These are phyloP conservation scores for Ectemnius continuus DNA, from an alignment of 2,888 invertebrate genomes.

Conservation along the genomic window DNA sequence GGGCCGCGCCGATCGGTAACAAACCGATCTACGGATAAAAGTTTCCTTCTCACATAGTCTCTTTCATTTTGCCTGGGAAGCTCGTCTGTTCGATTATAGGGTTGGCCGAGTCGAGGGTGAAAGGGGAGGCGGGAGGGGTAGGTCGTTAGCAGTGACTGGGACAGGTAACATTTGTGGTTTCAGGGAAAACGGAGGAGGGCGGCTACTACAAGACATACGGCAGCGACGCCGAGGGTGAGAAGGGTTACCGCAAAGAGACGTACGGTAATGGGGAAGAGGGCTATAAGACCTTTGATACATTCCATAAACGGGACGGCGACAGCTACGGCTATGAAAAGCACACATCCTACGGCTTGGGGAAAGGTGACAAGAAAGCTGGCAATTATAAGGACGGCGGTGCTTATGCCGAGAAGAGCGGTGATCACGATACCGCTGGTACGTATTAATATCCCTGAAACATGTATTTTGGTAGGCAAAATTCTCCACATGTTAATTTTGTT, in stretches of 20 bases:
- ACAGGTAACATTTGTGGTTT: conserved; percentile 57
- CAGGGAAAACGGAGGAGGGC: conserved; percentile 78
- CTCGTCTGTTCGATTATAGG: neutral
- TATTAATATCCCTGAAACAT: too few relatives aligned
- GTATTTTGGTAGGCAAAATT: too few relatives aligned
- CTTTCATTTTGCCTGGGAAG: neutral
- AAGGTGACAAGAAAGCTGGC: conserved; percentile 57
- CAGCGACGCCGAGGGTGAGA: conserved; percentile 81
- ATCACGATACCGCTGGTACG: conserved; percentile 77
- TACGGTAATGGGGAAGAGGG: conserved; percentile 85
- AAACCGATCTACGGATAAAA: neutral
- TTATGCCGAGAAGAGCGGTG: conserved; percentile 74
- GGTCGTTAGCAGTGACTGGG: conserved; percentile 44
- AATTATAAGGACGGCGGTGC: conserved; percentile 65
- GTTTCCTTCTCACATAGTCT: neutral
- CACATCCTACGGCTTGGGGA: conserved; percentile 82
- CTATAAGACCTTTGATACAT: conserved; percentile 86
- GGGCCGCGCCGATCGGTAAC: neutral
- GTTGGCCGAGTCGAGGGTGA: neutral
- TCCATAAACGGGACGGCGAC: conserved; percentile 86
- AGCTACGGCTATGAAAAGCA: conserved; percentile 86
- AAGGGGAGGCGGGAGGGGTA: neutral
- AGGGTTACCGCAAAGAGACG: conserved; percentile 83
- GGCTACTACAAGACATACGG: conserved; percentile 82
- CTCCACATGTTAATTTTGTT: too few relatives aligned